phyloP scores from a whole-genome alignment of 2,888 invertebrate species.

The Xanthorhoe spadicearia region DNA sequence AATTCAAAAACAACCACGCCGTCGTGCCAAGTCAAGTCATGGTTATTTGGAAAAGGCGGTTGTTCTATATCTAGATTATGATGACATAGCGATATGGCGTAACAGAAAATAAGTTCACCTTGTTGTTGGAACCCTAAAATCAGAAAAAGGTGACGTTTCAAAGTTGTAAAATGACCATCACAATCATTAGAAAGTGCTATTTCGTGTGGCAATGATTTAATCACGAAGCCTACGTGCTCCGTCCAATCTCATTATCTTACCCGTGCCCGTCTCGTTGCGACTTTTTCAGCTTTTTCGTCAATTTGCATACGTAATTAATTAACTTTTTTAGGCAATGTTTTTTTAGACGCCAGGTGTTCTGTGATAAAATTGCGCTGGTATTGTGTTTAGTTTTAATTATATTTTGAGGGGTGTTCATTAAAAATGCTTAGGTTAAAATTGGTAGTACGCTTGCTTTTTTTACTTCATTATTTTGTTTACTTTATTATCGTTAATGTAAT shows the following conservation, averaged over 20 bases:
- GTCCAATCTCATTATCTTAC: slow-evolving; percentile 79
- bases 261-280: slow-evolving; percentile 61
- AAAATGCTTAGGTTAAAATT: slow-evolving; percentile 27
- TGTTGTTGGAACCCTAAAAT: background rate
- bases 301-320: slow-evolving; percentile 83
- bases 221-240: slow-evolving; percentile 60
- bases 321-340: slow-evolving; percentile 68
- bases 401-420: slow-evolving; percentile 34
- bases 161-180: slow-evolving; percentile 2
- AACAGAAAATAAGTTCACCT: no score
- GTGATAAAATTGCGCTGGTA: slow-evolving; percentile 54
- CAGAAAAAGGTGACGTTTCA: background rate
- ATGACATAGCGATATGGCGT: no score
- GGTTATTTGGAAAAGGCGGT: no score
- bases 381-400: slow-evolving; percentile 51
- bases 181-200: slow-evolving; percentile 20
- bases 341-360: slow-evolving; percentile 60
- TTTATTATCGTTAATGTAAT: background rate
- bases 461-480: background rate
- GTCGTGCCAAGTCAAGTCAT: no score
- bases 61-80: no score
- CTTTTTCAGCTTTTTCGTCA: slow-evolving; percentile 77
- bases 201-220: slow-evolving; percentile 32
- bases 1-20: no score
- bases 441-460: background rate